These are phyloP conservation scores for Ceraclea dissimilis DNA, from an alignment of 2,888 invertebrate genomes.

Conservation along the genomic window DNA sequence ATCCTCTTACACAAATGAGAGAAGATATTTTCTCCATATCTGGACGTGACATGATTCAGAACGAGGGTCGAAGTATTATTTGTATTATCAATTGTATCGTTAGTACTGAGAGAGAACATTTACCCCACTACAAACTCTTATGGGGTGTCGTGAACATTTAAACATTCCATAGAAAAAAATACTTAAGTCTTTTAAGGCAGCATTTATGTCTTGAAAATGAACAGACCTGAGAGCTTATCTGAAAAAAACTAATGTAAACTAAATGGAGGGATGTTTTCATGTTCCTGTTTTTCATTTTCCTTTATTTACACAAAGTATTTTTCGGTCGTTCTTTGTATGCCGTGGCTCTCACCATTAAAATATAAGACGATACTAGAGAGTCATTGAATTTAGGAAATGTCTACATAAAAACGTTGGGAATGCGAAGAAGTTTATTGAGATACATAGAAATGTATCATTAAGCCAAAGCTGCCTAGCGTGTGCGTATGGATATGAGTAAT, in stretches of 20 bases:
- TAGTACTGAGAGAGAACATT: background rate
- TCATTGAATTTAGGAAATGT: too few species aligned
- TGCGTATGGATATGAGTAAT: too few species aligned
- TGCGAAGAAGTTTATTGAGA: too few species aligned
- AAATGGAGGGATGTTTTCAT: background rate
- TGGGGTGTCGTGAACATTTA: background rate
- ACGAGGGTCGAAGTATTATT: conserved; percentile 10
- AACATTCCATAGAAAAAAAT: background rate
- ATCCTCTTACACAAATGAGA: background rate
- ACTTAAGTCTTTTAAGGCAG: background rate
- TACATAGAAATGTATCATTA: too few species aligned
- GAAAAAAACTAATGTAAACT: background rate
- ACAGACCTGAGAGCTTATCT: background rate
- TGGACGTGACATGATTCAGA: conserved; percentile 7
- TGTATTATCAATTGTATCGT: conserved; percentile 11
- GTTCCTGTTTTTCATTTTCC: background rate
- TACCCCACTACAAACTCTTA: background rate
- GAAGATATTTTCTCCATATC: conserved; percentile 2
- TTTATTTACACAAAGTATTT: too few species aligned
- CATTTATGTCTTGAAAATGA: background rate
- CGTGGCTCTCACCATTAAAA: too few species aligned
- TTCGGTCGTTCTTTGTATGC: too few species aligned
- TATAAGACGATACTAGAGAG: too few species aligned
- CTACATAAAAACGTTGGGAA: too few species aligned
- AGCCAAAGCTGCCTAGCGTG: too few species aligned